A percentile compares a stretch with the other conserved stretches of the same genome.
Evolutionary conservation across 2,113 vertebrate genomes (phyloP).

Genomic region (Hystrix brachyura): DNA sequence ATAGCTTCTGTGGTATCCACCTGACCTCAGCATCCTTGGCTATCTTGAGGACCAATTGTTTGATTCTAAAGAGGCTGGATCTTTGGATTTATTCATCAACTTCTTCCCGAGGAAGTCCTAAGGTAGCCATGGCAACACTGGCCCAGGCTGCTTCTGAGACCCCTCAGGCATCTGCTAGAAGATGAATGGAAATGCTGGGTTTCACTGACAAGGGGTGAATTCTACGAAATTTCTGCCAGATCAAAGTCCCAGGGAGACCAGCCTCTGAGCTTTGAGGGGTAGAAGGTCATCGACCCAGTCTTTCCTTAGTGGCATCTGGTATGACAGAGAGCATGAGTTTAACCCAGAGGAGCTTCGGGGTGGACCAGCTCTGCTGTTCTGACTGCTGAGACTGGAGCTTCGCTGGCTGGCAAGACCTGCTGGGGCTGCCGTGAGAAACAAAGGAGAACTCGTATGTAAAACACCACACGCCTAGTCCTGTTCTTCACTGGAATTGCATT

Average conservation of each 20-base stretch:
- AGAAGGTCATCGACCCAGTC: not conserved
- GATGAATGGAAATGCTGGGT: not conserved
- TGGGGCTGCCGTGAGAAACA: not conserved
- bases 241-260: not conserved
- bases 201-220: not conserved
- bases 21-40: not conserved
- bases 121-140: not conserved
- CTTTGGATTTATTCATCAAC: not conserved
- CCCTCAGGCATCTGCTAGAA: not conserved
- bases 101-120: not conserved
- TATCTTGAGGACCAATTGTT: not conserved
- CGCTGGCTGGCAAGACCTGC: fast-evolving
- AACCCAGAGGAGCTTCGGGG: not conserved
- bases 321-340: not conserved
- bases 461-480: fast-evolving
- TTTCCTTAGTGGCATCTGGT: not conserved
- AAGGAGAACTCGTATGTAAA: not conserved
- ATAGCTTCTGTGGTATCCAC: not conserved
- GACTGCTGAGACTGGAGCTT: not conserved
- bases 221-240: not conserved
- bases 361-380: too few relatives aligned
- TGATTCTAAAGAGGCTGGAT: not conserved
- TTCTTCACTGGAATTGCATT: not conserved
- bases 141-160: not conserved
- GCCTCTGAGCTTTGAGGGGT: not conserved